Base-by-base conservation (phyloP, 2,888 invertebrate genomes). In the Biston betularia region DNA sequence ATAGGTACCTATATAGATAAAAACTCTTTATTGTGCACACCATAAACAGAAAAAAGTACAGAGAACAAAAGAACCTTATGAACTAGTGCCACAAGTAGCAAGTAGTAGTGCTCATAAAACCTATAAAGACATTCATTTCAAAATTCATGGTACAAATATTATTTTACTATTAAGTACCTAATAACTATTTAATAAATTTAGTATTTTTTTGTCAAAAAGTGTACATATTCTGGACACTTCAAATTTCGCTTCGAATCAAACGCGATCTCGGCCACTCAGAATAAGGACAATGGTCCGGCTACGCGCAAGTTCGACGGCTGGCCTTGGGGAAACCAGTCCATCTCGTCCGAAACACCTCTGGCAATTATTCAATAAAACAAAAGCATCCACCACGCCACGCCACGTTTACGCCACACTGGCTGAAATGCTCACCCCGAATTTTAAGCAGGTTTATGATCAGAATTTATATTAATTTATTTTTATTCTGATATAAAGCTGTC, bases 361-460 rank as follows among this genome's bases (percentile, higher is more conserved):
- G 90, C 92, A 90, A 93, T 93, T 93, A 93, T 93, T 92, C 90
- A 93, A 93, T 92, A 90, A 93, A 91, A 93, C 93, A 93, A 93
- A 93, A 90, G 88, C 90, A 88, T 86, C 89, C 83, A 83, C 82
- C 80, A 78, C 72, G 82, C 33, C 38, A 78, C 73, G 82, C 81
- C 81, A 83, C 82, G 82, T 90, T 89, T 88, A 89, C 92, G 88
- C 89, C 88, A 89, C 86, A 82, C 72, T 78, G 78, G 77, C 85
- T 83, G 85, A 88, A 89, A 86, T 79, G 86, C 83, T 82, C 78
- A 79, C 80, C 60, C 78, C 81, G 84, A 85, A 88, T 87, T 87
- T n/a, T 44, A 12, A n/a, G 74, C 56, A 42, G 61, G 70, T 14
- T 79, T 59, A 59, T 86, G 81, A 88, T 86, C 84, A 85, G 76